Evolutionary conservation across 2,888 invertebrate species (phyloP).

Genomic region (Campopleginae sp.): DNA sequence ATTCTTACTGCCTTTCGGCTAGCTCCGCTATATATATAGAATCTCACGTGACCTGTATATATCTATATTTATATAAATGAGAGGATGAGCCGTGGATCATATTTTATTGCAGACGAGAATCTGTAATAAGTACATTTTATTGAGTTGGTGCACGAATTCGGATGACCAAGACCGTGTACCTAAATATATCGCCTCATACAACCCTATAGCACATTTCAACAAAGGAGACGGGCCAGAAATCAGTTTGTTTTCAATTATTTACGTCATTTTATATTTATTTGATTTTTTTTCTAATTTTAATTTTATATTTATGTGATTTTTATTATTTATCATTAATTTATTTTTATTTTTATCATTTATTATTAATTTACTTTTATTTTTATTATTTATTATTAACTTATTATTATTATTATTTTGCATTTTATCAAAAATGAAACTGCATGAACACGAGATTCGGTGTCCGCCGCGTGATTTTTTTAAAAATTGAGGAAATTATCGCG

Average conservation of each 20-base stretch:
- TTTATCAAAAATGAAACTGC: not conserved
- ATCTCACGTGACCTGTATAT: slow-evolving; percentile 31
- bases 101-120: slow-evolving; percentile 41
- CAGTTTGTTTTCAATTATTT: no score
- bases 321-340: no score
- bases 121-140: slow-evolving; percentile 34
- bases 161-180: not conserved
- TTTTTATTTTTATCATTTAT: no score
- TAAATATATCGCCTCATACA: no score
- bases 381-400: no score
- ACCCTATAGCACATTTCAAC: no score
- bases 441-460: not conserved
- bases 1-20: slow-evolving; percentile 47
- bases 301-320: no score
- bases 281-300: no score
- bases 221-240: not conserved
- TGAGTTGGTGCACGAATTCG: not conserved
- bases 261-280: no score
- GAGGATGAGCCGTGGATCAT: slow-evolving; percentile 21
- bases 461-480: not conserved
- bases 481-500: not conserved
- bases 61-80: slow-evolving; percentile 15
- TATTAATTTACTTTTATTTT: no score
- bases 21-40: slow-evolving; percentile 24
- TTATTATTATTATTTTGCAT: no score